These are phyloP conservation scores for Echinometra lucunter DNA, from an alignment of 53 echinoderm and acorn worm genomes.

Conservation along the genomic window DNA sequence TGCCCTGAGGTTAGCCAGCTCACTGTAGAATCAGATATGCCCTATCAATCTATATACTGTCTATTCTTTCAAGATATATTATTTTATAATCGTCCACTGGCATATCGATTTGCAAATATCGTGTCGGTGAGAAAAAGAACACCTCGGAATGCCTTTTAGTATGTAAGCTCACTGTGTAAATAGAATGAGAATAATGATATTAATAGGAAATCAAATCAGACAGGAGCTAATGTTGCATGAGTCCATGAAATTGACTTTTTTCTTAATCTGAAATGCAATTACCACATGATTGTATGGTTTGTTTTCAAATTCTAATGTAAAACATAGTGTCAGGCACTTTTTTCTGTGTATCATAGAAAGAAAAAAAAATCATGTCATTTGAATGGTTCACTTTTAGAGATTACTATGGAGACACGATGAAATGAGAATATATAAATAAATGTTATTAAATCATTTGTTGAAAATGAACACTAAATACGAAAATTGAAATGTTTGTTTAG, in stretches of 20 bases:
- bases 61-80: constrained; percentile 60
- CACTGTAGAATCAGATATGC: constrained; percentile 7
- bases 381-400: neutral
- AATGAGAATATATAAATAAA: neutral
- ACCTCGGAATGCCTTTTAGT: constrained; percentile 71
- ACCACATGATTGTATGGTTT: constrained; percentile 4
- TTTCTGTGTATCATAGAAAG: neutral
- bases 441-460: neutral
- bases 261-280: neutral
- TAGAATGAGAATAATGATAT: constrained; percentile 58
- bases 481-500: neutral
- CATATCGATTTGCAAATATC: constrained; percentile 15
- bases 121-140: neutral
- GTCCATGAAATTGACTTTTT: neutral
- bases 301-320: neutral
- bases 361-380: neutral
- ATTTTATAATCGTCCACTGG: constrained; percentile 59
- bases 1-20: constrained; percentile 57
- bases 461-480: neutral
- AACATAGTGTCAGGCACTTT: neutral
- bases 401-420: neutral
- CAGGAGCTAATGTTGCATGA: neutral
- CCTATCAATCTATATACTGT: neutral
- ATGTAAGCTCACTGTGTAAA: constrained; percentile 59
- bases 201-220: constrained; percentile 1